Base-by-base conservation (phyloP, 2,888 invertebrate genomes). In the Alloscopus bannaensis region DNA sequence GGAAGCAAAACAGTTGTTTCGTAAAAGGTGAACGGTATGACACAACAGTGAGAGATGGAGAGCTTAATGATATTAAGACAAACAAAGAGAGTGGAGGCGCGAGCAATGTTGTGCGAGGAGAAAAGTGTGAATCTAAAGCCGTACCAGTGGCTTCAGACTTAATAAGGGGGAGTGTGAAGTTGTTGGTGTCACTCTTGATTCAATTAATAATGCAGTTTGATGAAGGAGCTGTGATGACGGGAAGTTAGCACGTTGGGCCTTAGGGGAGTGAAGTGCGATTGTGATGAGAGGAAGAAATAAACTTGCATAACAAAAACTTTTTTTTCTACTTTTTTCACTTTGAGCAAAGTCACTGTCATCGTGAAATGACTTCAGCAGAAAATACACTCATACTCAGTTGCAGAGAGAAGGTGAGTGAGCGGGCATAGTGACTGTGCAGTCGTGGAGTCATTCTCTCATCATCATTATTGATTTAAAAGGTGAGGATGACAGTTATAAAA, bases 141-240 rank as follows among this genome's bases (percentile, higher is more conserved):
- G 42, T 13, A 24, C 26, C 16, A 20, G 60, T 20, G 24, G 26
- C 29, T 13, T n/a, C n/a, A n/a, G n/a, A n/a, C n/a, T n/a, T n/a
- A 62, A 47, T 62, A 28, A 72, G 72, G 72, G 72, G 55, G 72
- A 72, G 72, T 72, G 72, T 64, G 64, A 72, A 52, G 52, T 40
- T 64, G 20, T 62, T 50, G 29, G 45, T 73, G 73, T 65, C 73
- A 73, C 64, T 73, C 55, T 29, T 73, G 72, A 73, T 73, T 73
- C 65, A 73, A 73, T 73, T 73, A 73, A 73, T 73, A 73, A 73
- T 73, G 65, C 65, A 57, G 64, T 24, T 26, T 60, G 55, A 36
- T 28, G 62, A 4, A 57, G 26, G 45, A 20, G 20, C 40, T n/a
- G 20, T 28, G 64, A 47, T 52, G 52, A 50, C 18, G 42, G 45